Base-by-base conservation (phyloP, 2,113 vertebrate genomes). In the Pelecanoides urinatrix region DNA sequence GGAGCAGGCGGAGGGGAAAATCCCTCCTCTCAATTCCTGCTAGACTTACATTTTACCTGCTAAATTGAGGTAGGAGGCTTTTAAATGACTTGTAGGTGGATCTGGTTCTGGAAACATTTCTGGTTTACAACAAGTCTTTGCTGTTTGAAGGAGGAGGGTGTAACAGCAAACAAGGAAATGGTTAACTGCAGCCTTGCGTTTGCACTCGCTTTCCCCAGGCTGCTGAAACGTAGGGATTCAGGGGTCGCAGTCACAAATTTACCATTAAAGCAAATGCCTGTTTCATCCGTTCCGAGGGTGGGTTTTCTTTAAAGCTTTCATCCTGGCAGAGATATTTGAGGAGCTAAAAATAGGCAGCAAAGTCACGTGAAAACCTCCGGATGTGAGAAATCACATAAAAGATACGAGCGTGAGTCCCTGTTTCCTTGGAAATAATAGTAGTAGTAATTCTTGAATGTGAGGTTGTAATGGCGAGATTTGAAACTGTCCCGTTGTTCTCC, bases 341-440 rank as follows among this genome's bases (percentile, higher is more conserved):
- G 91, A 97, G 96, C 97, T 98, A 97, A 98, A 98, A 97, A 97
- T 97, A 98, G 97, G 94, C 94, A 93, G 93, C 91, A 75, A 96
- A 88, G 88, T 96, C 97, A 98, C 89, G 94, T 97, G 97, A 83
- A 95, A 96, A 96, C 77, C 96, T 97, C 94, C 92, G 91, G 90
- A 96, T 97, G 96, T 94, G 96, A 97, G 92, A 96, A 96, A 97
- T 94, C 96, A 96, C 95, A 97, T 97, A 96, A 98, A 97, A 97
- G 96, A 95, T 96, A 96, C 0, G 80, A 92, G 94, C 4, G 7
- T 74, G 89, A 94, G 96, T 92, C 94, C 90, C 94, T 29, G 97
- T 98, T 98, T 97, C 97, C 97, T 98, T 98, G 97, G 97, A 98
- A 98, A 98, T 98, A 96, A 87, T 95, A 97, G 95, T 97, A 97